Conservation (phyloP, 2,113 vertebrate species). For the Capreolus pygargus region DNA sequence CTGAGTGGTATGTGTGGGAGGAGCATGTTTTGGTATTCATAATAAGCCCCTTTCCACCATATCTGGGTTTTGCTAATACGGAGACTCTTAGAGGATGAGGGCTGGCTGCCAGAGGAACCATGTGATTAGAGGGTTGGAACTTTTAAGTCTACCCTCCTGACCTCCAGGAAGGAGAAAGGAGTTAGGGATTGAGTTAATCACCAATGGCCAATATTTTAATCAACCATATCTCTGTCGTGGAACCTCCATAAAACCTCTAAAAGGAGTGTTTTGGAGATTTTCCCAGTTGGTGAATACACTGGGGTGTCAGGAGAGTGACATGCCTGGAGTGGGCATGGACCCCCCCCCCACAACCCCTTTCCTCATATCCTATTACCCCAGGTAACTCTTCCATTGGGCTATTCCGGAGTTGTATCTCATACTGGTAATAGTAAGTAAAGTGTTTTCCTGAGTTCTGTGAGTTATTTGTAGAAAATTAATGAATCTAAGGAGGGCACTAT, state of each 20-base stretch:
- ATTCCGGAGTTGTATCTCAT: neutral
- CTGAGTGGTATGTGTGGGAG: neutral
- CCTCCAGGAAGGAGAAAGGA: neutral
- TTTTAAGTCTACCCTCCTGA: neutral
- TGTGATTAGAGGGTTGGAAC: neutral
- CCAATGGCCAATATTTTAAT: neutral
- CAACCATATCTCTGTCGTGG: neutral
- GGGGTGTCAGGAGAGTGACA: neutral
- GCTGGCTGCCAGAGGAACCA: neutral
- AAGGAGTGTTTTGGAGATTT: neutral
- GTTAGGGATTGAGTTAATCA: neutral
- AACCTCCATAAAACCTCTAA: neutral
- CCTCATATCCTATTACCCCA: neutral
- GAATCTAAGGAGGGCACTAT: neutral
- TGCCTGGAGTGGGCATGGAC: neutral
- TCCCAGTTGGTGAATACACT: neutral
- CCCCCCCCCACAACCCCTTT: rapidly evolving
- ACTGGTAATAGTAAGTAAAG: neutral
- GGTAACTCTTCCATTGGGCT: neutral
- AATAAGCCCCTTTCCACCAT: neutral
- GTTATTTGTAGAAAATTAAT: neutral
- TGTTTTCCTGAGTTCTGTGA: neutral
- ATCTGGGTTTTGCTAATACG: neutral
- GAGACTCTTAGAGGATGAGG: neutral
- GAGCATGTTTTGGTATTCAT: neutral